Percentiles rank a stretch among this genome's conserved stretches.
Conservation (phyloP, 2,113 vertebrate genomes). For the Stegastes partitus region DNA sequence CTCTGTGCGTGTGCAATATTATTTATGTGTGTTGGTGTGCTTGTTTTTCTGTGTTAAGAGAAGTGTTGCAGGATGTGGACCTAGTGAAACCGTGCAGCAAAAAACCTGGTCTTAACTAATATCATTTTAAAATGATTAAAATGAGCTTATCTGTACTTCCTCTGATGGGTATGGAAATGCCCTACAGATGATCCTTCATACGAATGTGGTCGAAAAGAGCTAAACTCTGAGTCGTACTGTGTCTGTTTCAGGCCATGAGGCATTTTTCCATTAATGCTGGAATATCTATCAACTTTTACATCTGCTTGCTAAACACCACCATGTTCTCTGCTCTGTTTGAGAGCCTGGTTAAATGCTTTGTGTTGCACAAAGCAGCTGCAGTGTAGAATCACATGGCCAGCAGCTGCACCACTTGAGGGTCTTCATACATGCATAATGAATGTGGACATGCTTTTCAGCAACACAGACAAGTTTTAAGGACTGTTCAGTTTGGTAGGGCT, state of each 20-base stretch:
- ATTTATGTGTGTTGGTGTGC: slow-evolving; percentile 10
- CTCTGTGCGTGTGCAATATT: slow-evolving; percentile 34
- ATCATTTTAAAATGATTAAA: not conserved
- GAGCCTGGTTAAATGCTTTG: slow-evolving; percentile 17
- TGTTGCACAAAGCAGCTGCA: slow-evolving; percentile 54
- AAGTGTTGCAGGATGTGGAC: not conserved
- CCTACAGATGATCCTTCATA: not conserved
- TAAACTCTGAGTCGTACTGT: not conserved
- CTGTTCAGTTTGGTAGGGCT: not conserved
- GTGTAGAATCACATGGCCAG: slow-evolving; percentile 21
- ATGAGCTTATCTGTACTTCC: not conserved
- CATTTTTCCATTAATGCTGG: too few relatives aligned
- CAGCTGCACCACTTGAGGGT: slow-evolving; percentile 61
- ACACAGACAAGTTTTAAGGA: slow-evolving; percentile 8
- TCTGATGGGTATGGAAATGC: not conserved
- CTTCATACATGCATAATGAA: slow-evolving; percentile 51
- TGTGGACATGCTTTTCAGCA: slow-evolving; percentile 26
- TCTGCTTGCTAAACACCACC: not conserved
- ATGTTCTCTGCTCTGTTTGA: slow-evolving; percentile 25
- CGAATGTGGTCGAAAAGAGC: not conserved
- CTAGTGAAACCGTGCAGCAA: not conserved
- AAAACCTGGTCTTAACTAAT: not conserved
- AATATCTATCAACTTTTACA: too few relatives aligned
- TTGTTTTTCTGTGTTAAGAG: slow-evolving; percentile 4
- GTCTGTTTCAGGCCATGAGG: too few relatives aligned